Evolutionary conservation across 2,113 vertebrate genomes (phyloP).

Genomic region (Cranoglanis bouderius): DNA sequence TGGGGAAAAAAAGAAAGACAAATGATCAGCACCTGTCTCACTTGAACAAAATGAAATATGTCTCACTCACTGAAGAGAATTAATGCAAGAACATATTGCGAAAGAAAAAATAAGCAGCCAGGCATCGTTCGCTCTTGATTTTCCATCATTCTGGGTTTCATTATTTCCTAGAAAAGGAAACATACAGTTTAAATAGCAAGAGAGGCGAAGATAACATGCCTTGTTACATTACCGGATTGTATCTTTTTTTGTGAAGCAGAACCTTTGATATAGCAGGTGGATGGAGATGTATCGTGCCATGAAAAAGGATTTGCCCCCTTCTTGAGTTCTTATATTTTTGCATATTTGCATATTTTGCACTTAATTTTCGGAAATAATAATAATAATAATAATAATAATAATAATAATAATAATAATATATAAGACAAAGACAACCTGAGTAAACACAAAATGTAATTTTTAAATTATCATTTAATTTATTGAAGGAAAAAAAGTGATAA

Average conservation of each 20-base stretch:
- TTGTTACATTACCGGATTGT: neutral
- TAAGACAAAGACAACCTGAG: neutral
- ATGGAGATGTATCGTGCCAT: neutral
- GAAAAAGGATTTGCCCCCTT: neutral
- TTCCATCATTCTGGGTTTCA: neutral
- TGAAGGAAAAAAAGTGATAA: neutral
- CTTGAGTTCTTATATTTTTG: neutral
- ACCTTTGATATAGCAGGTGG: neutral
- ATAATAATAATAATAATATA: too few species aligned
- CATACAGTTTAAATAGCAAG: neutral
- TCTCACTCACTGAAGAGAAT: slow-evolving; percentile 20
- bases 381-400: too few species aligned
- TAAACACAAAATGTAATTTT: neutral
- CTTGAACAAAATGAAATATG: neutral
- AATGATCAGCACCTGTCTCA: neutral
- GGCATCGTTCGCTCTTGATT: neutral
- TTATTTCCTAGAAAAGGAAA: neutral
- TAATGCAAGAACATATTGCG: slow-evolving; percentile 12
- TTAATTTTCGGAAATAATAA: too few species aligned
- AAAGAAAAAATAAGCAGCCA: neutral
- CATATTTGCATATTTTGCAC: neutral
- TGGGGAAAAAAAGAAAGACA: neutral
- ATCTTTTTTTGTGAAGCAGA: neutral
- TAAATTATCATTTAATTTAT: neutral
- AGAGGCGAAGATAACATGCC: neutral